Percentiles rank a stretch among this genome's conserved stretches.
phyloP scores from a whole-genome alignment of 2,797 vertebrate genomes.

The Danio jaintianensis region DNA sequence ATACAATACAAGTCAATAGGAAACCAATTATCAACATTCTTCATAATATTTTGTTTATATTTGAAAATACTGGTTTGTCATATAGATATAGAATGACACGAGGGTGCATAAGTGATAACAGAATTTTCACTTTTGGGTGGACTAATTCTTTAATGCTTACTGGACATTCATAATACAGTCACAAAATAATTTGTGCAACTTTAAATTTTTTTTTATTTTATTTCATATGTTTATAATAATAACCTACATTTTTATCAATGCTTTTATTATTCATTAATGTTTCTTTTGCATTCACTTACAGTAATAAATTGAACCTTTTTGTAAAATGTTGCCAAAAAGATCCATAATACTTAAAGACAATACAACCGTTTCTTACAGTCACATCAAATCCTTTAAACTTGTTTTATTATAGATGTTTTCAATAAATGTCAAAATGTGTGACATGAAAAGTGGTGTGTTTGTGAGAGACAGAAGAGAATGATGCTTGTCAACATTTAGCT shows the following conservation, averaged over 20 bases:
- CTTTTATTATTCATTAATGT: not conserved
- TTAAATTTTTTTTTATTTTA: not conserved
- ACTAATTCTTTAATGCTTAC: too few relatives aligned
- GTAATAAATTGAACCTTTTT: not conserved
- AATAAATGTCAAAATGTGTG: constrained; percentile 38
- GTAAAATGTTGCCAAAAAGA: not conserved
- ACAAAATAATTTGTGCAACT: not conserved
- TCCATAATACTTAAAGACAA: not conserved
- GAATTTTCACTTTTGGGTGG: too few relatives aligned
- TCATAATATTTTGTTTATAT: not conserved
- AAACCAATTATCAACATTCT: too few relatives aligned
- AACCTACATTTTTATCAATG: not conserved
- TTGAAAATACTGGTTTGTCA: too few relatives aligned
- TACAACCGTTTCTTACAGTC: not conserved
- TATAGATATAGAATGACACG: too few relatives aligned
- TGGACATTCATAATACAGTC: not conserved
- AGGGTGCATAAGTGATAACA: too few relatives aligned
- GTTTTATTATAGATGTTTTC: constrained; percentile 45
- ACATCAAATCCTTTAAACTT: not conserved
- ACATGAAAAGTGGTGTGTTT: not conserved
- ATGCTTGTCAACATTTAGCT: not conserved
- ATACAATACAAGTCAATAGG: too few relatives aligned
- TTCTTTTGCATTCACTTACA: not conserved
- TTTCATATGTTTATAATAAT: not conserved
- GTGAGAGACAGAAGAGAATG: not conserved